Conservation (phyloP, 2,888 invertebrate genomes). For the Opisthograptis luteolata region DNA sequence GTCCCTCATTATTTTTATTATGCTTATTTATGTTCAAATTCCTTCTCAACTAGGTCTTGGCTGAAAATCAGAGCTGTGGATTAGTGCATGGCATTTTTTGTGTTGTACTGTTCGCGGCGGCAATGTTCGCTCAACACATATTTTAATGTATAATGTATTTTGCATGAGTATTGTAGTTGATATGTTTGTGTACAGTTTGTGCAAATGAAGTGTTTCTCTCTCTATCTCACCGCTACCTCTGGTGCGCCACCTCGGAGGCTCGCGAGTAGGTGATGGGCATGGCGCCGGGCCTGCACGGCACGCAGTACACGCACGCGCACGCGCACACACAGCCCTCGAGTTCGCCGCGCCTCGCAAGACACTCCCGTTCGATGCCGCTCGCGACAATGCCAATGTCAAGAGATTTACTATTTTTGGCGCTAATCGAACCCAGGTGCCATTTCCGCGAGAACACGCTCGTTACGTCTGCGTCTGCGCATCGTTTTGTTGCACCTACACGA, state of each 20-base stretch:
- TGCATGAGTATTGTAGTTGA: no score
- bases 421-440: constrained; percentile 40
- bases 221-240: constrained; percentile 15
- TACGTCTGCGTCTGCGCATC: constrained; percentile 1
- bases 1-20: no score
- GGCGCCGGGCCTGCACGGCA: constrained; percentile 3
- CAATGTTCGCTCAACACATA: no score
- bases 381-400: constrained; percentile 59
- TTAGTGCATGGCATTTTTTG: no score
- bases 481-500: not conserved
- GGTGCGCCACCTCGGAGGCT: constrained; percentile 45
- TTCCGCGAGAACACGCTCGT: constrained; percentile 34
- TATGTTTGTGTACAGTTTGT: no score
- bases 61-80: no score
- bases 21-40: no score
- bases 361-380: constrained; percentile 23
- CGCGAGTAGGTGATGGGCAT: constrained; percentile 65
- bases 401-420: constrained; percentile 50
- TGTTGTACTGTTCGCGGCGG: no score
- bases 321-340: constrained; percentile 2
- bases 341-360: constrained; percentile 12
- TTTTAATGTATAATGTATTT: no score
- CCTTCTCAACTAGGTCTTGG: no score
- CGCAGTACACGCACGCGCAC: constrained; percentile 12
- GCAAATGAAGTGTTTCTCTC: not conserved